These are phyloP conservation scores for Lepus townsendii DNA, from an alignment of 2,797 vertebrate genomes.

Conservation along the genomic window DNA sequence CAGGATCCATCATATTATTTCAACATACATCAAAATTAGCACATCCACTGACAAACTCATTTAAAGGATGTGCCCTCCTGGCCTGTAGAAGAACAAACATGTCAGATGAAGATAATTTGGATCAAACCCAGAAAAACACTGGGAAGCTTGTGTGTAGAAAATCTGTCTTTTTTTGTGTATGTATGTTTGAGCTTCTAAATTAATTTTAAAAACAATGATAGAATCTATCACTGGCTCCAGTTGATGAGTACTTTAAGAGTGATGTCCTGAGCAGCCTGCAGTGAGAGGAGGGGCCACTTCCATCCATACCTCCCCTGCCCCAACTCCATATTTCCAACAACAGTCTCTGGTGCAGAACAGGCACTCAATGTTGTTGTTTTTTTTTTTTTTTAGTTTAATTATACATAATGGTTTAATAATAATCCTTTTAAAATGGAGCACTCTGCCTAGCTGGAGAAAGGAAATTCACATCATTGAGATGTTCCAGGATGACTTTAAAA, in stretches of 20 bases:
- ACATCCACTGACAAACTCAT: slow-evolving; percentile 50
- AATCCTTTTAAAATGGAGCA: background rate
- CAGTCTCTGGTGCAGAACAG: background rate
- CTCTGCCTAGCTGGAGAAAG: background rate
- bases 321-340: background rate
- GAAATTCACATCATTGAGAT: background rate
- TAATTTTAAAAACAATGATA: background rate
- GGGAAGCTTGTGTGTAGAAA: background rate
- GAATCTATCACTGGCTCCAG: background rate
- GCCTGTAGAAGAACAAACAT: background rate
- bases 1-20: slow-evolving; percentile 58
- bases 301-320: background rate
- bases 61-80: slow-evolving; percentile 11
- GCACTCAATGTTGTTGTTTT: background rate
- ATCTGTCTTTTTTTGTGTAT: background rate
- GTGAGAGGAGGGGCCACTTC: background rate
- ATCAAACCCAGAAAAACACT: background rate
- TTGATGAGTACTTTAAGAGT: background rate
- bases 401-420: background rate
- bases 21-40: slow-evolving; percentile 77
- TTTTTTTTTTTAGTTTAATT: background rate
- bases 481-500: background rate
- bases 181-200: background rate
- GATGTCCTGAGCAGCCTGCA: rapidly evolving
- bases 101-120: background rate